Evolutionary conservation across 2,113 vertebrate genomes (phyloP).

Genomic region (Cromileptes altivelis): DNA sequence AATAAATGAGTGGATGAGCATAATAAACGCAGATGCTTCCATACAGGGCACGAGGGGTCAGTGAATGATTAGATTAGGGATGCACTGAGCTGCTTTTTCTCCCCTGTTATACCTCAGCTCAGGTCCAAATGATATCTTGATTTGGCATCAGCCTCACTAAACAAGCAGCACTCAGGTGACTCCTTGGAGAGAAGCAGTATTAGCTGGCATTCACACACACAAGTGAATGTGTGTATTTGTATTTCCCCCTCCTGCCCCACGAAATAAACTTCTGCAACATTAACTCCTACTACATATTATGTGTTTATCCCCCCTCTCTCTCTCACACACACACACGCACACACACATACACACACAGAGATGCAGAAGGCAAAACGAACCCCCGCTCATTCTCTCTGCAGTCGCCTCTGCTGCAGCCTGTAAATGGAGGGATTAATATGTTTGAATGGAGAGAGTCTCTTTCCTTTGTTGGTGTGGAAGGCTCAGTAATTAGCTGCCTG

Average conservation of each 20-base stretch:
- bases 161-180: not conserved
- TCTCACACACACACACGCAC: constrained; percentile 30
- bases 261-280: constrained; percentile 22
- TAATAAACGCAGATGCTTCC: not conserved
- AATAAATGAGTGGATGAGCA: not conserved
- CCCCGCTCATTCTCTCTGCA: constrained; percentile 29
- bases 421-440: constrained; percentile 66
- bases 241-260: constrained; percentile 7
- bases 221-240: constrained; percentile 2
- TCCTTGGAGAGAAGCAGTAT: not conserved
- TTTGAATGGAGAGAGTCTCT: constrained; percentile 62
- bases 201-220: not conserved
- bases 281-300: not conserved
- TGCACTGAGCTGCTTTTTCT: not conserved
- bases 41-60: not conserved
- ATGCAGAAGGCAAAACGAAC: constrained; percentile 34
- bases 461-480: constrained; percentile 61
- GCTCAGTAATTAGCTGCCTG: constrained; percentile 67
- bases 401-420: constrained; percentile 35
- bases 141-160: constrained; percentile 3
- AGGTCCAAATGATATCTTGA: constrained; percentile 1
- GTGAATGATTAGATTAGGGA: not conserved
- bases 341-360: constrained; percentile 16
- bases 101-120: not conserved
- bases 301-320: not conserved